A percentile compares a stretch with the other conserved stretches of the same genome.
Conservation (phyloP, 2,113 vertebrate genomes). For the Choloepus hoffmanni region DNA sequence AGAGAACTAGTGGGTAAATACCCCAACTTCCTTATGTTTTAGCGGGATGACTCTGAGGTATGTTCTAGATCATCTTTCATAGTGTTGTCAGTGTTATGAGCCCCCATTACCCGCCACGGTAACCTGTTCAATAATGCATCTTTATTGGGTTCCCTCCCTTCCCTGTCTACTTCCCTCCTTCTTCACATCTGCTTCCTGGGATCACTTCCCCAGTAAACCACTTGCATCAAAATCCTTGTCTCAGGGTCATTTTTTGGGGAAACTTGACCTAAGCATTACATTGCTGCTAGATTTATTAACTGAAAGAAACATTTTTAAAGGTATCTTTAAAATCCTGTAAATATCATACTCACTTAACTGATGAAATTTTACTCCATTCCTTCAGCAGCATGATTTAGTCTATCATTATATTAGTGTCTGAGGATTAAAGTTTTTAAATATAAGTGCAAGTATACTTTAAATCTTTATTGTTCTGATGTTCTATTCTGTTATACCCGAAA, state of each 20-base stretch:
- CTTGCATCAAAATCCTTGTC: not conserved
- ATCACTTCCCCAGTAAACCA: not conserved
- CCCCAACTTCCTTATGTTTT: not conserved
- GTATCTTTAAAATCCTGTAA: not conserved
- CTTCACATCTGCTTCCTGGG: not conserved
- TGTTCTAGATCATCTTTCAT: not conserved
- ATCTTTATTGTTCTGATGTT: not conserved
- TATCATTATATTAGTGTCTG: not conserved
- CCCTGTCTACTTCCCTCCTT: not conserved
- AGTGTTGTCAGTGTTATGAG: not conserved
- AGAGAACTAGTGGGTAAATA: not conserved
- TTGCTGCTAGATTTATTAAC: not conserved
- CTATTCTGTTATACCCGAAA: not conserved
- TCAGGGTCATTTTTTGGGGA: not conserved
- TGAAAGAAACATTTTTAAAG: not conserved
- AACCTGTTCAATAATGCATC: not conserved
- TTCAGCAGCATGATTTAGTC: not conserved
- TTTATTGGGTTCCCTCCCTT: not conserved
- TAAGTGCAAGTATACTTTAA: not conserved
- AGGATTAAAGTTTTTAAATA: not conserved
- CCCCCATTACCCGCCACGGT: not conserved
- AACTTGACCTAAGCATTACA: not conserved
- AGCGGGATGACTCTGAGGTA: not conserved
- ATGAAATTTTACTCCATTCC: not conserved
- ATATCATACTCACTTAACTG: not conserved